A percentile compares a stretch with the other conserved stretches of the same genome.
Evolutionary conservation across 2,888 invertebrate species (phyloP).

Genomic region (Latheticus oryzae): DNA sequence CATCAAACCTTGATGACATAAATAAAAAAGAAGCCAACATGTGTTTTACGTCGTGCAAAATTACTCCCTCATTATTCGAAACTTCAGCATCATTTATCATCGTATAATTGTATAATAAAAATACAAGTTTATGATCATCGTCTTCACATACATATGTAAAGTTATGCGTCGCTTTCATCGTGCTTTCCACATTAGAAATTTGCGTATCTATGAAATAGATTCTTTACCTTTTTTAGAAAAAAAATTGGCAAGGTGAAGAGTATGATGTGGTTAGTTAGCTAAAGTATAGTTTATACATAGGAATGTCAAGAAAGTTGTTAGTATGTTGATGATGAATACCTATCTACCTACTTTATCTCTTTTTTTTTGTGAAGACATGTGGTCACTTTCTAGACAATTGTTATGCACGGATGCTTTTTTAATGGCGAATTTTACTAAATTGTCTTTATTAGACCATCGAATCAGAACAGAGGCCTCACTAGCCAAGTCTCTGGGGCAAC

Average conservation of each 20-base stretch:
- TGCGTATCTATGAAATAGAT: constrained; percentile 12
- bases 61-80: constrained; percentile 25
- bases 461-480: constrained; percentile 27
- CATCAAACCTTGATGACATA: constrained; percentile 12
- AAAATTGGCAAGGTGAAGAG: constrained; percentile 18
- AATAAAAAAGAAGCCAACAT: constrained; percentile 12
- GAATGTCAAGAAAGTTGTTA: constrained; percentile 44
- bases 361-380: constrained; percentile 43
- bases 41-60: constrained; percentile 14
- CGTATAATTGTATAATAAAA: constrained; percentile 22
- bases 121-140: constrained; percentile 4
- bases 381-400: constrained; percentile 44
- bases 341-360: constrained; percentile 40
- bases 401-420: constrained; percentile 27
- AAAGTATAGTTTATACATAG: constrained; percentile 29
- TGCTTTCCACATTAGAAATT: constrained; percentile 27
- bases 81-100: constrained; percentile 23
- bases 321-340: constrained; percentile 37
- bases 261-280: constrained; percentile 27
- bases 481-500: too few species aligned
- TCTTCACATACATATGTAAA: constrained; percentile 2
- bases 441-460: constrained; percentile 16
- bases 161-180: constrained; percentile 5
- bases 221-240: constrained; percentile 5
- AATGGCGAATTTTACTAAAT: constrained; percentile 11